Base-by-base conservation (phyloP, 2,888 invertebrate genomes). In the Deilephila elpenor region DNA sequence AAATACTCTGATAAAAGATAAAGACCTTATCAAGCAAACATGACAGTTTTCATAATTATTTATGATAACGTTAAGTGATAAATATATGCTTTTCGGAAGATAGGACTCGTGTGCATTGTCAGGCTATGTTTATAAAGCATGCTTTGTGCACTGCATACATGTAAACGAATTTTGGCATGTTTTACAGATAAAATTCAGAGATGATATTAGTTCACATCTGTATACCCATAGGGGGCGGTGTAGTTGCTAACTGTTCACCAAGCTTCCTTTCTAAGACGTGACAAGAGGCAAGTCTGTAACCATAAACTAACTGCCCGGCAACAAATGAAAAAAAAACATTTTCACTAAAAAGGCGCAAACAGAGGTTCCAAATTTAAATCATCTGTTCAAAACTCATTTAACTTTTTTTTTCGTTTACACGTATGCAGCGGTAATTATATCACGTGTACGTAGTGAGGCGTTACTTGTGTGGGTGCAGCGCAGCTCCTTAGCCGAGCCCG, bases 401-500 rank as follows among this genome's bases (percentile, higher is more conserved):
- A 17, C 5, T 5, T 19, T n/a, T n/a, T 44, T 44, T 11, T 17
- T 59, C 67, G 67, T 59, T 64, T 56, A 64, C 56, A 72, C 34
- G 37, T 4, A 20, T 64, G 32, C 67, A 71, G 53, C 32, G 19
- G 53, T 7, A 17, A 56, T 59, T 53, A 60, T 61, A 56, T 44
- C 53, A 59, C 37, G 19, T 64, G n/a, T 71, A 44, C 59, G 53
- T 25, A 25, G 37, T 44, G 61, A 51, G 59, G 61, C 17, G 60
- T 59, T 51, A 59, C 72, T 72, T 59, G 53, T 71, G 61, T 37
- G 73, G 72, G 51, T 71, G 73, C 29, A 44, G 73, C 37, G 44
- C 25, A 72, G 75, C 71, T 59, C 44, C 71, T 96, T 97, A 99
- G 85, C 99, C 99, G 84, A 99, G 96, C 80, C 99, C 99, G 93